Conservation (phyloP, 2,888 invertebrate genomes). For the Chirona hameri region DNA sequence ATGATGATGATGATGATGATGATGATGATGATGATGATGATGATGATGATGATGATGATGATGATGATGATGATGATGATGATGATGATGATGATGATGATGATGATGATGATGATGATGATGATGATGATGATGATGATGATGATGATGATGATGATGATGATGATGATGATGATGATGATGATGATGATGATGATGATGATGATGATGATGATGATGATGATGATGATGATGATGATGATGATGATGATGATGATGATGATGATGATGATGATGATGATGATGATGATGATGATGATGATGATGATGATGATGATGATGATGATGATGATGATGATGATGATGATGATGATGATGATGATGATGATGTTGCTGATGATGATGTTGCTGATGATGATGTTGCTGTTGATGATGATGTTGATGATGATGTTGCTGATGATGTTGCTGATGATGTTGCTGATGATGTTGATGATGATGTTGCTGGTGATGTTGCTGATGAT, state of each 20-base stretch:
- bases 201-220: slow-evolving; percentile 22
- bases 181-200: slow-evolving; percentile 22
- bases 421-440: too few relatives aligned
- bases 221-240: slow-evolving; percentile 22
- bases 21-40: slow-evolving; percentile 22
- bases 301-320: slow-evolving; percentile 22
- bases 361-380: too few relatives aligned
- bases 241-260: slow-evolving; percentile 22
- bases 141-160: slow-evolving; percentile 10
- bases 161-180: slow-evolving; percentile 22
- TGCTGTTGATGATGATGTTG: too few relatives aligned
- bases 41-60: slow-evolving; percentile 22
- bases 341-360: slow-evolving; percentile 22
- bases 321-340: slow-evolving; percentile 22
- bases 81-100: slow-evolving; percentile 22
- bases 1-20: slow-evolving; percentile 22
- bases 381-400: too few relatives aligned
- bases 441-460: too few relatives aligned
- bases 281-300: slow-evolving; percentile 22
- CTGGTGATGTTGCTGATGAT: too few relatives aligned
- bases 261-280: slow-evolving; percentile 22
- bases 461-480: too few relatives aligned
- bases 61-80: slow-evolving; percentile 22
- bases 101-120: slow-evolving; percentile 22
- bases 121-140: slow-evolving; percentile 8